These are phyloP conservation scores for Sebastes diaconus DNA, from an alignment of 2,797 vertebrate species.

Conservation along the genomic window DNA sequence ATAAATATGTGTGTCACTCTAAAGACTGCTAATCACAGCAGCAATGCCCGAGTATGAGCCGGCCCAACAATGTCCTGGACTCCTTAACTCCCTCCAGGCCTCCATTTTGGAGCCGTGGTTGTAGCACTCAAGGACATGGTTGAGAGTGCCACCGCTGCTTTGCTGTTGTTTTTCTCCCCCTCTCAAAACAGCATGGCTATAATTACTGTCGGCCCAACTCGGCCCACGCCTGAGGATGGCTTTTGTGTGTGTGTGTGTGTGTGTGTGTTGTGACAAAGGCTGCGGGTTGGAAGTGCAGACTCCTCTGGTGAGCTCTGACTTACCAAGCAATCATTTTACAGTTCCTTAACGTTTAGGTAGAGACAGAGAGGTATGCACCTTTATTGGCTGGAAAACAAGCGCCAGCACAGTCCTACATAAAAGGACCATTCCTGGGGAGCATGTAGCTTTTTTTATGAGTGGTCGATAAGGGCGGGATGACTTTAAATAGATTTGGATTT, in stretches of 20 bases:
- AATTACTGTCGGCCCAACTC: constrained; percentile 78
- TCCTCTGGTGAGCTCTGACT: constrained; percentile 58
- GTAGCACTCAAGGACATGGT: constrained; percentile 69
- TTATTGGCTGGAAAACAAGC: constrained; percentile 1
- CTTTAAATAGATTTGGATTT: constrained; percentile 4
- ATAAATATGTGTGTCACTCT: constrained; percentile 58
- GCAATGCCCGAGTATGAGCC: constrained; percentile 44
- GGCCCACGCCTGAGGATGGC: constrained; percentile 72
- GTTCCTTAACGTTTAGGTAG: constrained; percentile 56
- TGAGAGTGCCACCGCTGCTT: constrained; percentile 69
- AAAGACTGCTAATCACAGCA: constrained; percentile 68
- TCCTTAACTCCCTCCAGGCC: constrained; percentile 60
- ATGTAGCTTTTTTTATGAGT: background rate
- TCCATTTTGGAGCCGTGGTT: constrained; percentile 73
- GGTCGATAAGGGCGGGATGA: background rate
- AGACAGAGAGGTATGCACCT: constrained; percentile 39
- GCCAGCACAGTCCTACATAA: constrained; percentile 15
- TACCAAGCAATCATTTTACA: constrained; percentile 63
- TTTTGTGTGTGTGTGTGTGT: constrained; percentile 35
- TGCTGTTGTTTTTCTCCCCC: constrained; percentile 76
- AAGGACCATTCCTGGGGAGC: constrained; percentile 9
- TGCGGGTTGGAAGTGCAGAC: constrained; percentile 61
- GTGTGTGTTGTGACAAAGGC: constrained; percentile 61
- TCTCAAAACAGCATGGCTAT: constrained; percentile 79
- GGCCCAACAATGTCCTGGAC: constrained; percentile 57